Conservation (phyloP, 2,113 vertebrate species). For the Uria lomvia region DNA sequence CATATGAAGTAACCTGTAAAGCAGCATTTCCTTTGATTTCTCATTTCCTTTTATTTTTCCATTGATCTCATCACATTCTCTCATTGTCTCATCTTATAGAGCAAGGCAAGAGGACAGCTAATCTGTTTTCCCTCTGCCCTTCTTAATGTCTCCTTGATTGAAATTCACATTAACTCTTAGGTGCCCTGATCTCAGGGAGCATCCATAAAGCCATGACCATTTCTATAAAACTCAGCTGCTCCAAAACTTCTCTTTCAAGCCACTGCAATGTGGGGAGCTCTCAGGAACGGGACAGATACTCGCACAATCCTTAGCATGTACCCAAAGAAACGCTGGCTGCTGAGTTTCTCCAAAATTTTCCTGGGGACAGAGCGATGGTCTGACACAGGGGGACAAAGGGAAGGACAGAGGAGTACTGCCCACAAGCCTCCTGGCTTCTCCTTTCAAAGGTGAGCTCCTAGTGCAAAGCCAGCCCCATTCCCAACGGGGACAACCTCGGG, state of each 20-base stretch:
- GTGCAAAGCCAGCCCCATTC: background rate
- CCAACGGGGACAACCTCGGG: background rate
- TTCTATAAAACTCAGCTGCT: background rate
- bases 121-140: slow-evolving; percentile 51
- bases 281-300: background rate
- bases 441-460: background rate
- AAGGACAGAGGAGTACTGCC: background rate
- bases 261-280: background rate
- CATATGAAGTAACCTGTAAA: background rate
- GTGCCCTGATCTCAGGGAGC: background rate
- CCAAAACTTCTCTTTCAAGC: background rate
- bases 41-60: slow-evolving; percentile 50
- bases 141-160: background rate
- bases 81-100: background rate
- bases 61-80: slow-evolving; percentile 28
- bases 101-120: background rate
- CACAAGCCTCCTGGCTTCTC: background rate
- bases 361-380: background rate
- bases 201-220: background rate
- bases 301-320: background rate
- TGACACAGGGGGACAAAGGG: background rate
- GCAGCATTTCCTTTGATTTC: slow-evolving; percentile 37
- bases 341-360: background rate
- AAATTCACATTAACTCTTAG: slow-evolving; percentile 18
- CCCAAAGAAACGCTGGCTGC: background rate